Base-by-base conservation (phyloP, 1,140 invertebrate species). In the Zophobas morio region DNA sequence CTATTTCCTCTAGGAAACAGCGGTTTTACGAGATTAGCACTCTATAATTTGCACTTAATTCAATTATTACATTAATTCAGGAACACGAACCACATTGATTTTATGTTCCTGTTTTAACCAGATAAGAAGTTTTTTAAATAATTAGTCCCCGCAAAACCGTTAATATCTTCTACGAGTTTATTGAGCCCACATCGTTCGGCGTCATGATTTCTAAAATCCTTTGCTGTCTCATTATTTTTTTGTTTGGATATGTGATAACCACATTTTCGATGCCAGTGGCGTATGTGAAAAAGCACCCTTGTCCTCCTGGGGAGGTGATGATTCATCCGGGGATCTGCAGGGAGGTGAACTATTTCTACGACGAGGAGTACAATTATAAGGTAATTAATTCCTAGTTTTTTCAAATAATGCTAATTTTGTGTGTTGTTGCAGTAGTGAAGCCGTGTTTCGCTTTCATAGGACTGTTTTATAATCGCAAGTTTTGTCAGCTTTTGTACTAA, bases 21-120 rank as follows among this genome's bases (percentile, higher is more conserved):
- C 49, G 71, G 71, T 73, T 73, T 73, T 56, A 73, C 40, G 51
- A 73, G 71, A 73, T 73, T 73, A 56, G 36, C 71, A 37, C 49
- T 42, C 39, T 56, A 56, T 73, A 73, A 73, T 73, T 73, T 73
- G 71, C 33, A 73, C 71, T 73, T 66, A 73, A 73, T 73, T 73
- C 71, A 73, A 73, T 73, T 73, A 73, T 73, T 56, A 54, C 54
- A 73, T 73, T 54, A 73, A 73, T 73, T 73, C 71, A 73, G 71
- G 71, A 73, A 73, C 71, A 73, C 71, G 71, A 73, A 73, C 71
- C 71, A 36, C 71, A 73, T 54, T 73, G 71, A 73, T 73, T 73
- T 73, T 54, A 56, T 72, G 70, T 73, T 66, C 60, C 60, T 66
- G 60, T 42, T 66, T 66, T 39, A 66, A 40, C 60, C 37, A 20